phyloP scores from a whole-genome alignment of 1,140 invertebrate species.

The Tyrophagus putrescentiae region DNA sequence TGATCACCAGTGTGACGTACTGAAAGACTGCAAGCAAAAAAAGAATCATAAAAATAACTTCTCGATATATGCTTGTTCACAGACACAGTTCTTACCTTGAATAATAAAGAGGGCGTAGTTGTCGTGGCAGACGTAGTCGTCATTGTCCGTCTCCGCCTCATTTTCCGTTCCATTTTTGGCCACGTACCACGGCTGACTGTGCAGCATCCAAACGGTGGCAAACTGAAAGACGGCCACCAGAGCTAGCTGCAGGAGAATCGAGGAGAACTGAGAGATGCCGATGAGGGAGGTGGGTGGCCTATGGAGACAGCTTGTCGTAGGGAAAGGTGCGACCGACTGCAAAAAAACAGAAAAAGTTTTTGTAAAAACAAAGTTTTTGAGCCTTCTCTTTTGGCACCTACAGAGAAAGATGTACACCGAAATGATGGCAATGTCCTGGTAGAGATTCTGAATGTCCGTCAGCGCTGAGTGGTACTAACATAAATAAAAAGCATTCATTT shows the following conservation, averaged over 20 bases:
- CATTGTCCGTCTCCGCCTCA: conserved; percentile 25
- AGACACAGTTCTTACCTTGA: no score
- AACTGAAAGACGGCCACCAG: conserved; percentile 35
- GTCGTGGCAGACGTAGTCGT: conserved; percentile 34
- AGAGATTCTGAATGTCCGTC: conserved; percentile 64
- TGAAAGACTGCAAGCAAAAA: no score
- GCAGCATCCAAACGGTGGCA: conserved; percentile 33
- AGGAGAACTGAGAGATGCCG: conserved; percentile 36
- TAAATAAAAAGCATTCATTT: neutral
- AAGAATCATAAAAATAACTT: no score
- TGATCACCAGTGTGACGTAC: conserved; percentile 44
- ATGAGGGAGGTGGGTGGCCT: conserved; percentile 45
- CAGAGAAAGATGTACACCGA: conserved; percentile 57
- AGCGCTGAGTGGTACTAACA: conserved; percentile 32
- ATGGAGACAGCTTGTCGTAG: conserved; percentile 40
- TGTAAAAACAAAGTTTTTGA: neutral
- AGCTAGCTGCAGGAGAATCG: conserved; percentile 32
- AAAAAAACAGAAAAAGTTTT: conserved; percentile 14
- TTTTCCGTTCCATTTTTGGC: conserved; percentile 28
- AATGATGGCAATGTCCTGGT: conserved; percentile 67
- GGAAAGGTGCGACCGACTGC: conserved; percentile 52
- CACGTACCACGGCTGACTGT: conserved; percentile 37
- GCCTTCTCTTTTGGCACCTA: conserved; percentile 25
- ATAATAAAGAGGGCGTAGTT: conserved; percentile 43
- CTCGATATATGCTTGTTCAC: no score